phyloP scores from a whole-genome alignment of 2,797 vertebrate genomes.

The Chelmon rostratus region DNA sequence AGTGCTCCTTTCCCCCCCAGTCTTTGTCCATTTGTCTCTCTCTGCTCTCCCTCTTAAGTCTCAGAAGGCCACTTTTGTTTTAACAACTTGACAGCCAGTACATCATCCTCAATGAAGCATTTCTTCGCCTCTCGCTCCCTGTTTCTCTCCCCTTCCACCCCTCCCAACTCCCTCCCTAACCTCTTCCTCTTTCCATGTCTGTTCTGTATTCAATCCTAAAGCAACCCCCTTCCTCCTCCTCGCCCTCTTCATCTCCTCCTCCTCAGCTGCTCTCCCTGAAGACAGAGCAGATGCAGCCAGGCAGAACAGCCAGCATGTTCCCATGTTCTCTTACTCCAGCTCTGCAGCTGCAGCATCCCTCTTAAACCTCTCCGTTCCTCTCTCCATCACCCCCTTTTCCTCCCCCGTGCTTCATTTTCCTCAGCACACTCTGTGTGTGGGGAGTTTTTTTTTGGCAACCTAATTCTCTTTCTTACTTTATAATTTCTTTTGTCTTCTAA shows the following conservation, averaged over 20 bases:
- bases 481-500: not conserved
- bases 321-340: slow-evolving; percentile 61
- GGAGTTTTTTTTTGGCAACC: not conserved
- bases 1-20: slow-evolving; percentile 15
- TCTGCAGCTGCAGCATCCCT: slow-evolving; percentile 55
- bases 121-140: slow-evolving; percentile 28
- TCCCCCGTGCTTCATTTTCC: slow-evolving; percentile 4
- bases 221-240: slow-evolving; percentile 37
- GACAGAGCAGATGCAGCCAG: slow-evolving; percentile 80
- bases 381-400: slow-evolving; percentile 21
- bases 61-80: slow-evolving; percentile 68
- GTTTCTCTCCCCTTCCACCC: slow-evolving; percentile 24
- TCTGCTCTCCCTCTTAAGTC: slow-evolving; percentile 54
- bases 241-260: slow-evolving; percentile 56
- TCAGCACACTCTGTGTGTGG: not conserved
- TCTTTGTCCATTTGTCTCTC: slow-evolving; percentile 63
- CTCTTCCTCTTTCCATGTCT: slow-evolving; percentile 45
- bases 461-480: slow-evolving; percentile 26
- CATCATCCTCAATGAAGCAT: slow-evolving; percentile 52
- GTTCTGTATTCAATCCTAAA: slow-evolving; percentile 61
- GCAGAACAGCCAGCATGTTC: slow-evolving; percentile 83
- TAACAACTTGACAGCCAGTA: slow-evolving; percentile 66
- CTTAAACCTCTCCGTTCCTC: slow-evolving; percentile 41
- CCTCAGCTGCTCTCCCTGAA: slow-evolving; percentile 82
- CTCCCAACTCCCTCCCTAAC: slow-evolving; percentile 41